Percentiles rank a stretch among this genome's conserved stretches.
phyloP scores from a whole-genome alignment of 2,797 vertebrate genomes.

The Acridotheres tristis region DNA sequence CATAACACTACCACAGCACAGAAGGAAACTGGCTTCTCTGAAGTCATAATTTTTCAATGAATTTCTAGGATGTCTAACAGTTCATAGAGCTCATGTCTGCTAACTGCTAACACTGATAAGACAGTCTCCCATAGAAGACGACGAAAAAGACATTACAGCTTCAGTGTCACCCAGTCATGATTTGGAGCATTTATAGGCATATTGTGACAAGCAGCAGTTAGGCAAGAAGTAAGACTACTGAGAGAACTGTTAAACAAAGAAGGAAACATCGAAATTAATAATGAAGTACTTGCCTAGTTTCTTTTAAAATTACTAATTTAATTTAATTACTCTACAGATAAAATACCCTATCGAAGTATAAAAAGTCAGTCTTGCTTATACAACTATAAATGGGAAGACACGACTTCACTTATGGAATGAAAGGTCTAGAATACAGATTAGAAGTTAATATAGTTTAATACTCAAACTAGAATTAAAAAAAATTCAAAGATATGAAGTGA shows the following conservation, averaged over 20 bases:
- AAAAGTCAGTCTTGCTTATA: background rate
- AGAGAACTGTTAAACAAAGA: background rate
- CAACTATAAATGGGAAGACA: background rate
- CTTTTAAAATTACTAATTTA: background rate
- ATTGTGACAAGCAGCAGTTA: background rate
- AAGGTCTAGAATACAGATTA: background rate
- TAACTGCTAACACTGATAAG: background rate
- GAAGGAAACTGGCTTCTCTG: background rate
- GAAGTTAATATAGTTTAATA: background rate
- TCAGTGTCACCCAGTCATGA: background rate
- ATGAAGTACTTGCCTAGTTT: background rate
- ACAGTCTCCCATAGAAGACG: background rate
- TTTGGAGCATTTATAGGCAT: background rate
- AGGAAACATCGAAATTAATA: background rate
- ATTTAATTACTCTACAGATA: background rate
- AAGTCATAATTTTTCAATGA: background rate
- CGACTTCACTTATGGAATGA: background rate
- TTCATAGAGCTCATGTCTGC: background rate
- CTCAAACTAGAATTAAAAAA: background rate
- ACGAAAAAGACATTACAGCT: background rate
- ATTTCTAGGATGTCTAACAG: background rate
- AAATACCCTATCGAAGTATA: background rate
- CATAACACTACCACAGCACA: background rate
- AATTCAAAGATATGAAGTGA: background rate
- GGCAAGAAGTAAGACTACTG: background rate